Base-by-base conservation (phyloP, 2,113 vertebrate species). In the Hyla sarda region DNA sequence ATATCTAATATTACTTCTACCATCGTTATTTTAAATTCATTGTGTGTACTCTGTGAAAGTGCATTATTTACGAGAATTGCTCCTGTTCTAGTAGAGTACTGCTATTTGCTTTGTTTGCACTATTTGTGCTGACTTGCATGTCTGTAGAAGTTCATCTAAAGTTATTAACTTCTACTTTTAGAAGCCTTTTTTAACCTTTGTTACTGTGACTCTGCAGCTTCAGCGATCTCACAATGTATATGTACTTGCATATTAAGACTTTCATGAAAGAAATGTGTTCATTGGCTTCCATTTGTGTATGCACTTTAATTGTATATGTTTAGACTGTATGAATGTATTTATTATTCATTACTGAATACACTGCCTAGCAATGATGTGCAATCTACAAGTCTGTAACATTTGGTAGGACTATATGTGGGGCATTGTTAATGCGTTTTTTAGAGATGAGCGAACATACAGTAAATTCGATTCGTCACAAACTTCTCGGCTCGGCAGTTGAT, bases 81-180 rank as follows among this genome's bases (percentile, higher is more conserved):
- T 37, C n/a, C 30, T 60, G 52, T 79, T 79, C 50, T 79, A n/a
- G 30, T n/a, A 52, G 54, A 79, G 17, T 56, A 41, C 52, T 60
- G 76, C 32, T 30, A 56, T 79, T n/a, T 79, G 76, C 76, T 79
- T 79, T 58, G 52, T 79, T 58, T 58, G 76, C 76, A 79, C 76
- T 37, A 79, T 58, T 79, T 60, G 32, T 58, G 76, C 76, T 79
- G 76, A 79, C 76, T 41, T 37, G 30, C 14, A n/a, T 58, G 54
- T 79, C 76, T 78, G 28, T 37, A 78, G 52, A 58, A 56, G 50
- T 79, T 79, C 13, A 77, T 77, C 74, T 79, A 58, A 79, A 56
- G 25, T 58, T 79, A 79, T 79, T 79, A 79, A 58, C 30, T 37
- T 58, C 28, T 25, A 50, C 11, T 47, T 30, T 25, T 19, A 47